A percentile compares a stretch with the other conserved stretches of the same genome.
Evolutionary conservation across 2,113 vertebrate species (phyloP).

Genomic region (Thunnus maccoyii): DNA sequence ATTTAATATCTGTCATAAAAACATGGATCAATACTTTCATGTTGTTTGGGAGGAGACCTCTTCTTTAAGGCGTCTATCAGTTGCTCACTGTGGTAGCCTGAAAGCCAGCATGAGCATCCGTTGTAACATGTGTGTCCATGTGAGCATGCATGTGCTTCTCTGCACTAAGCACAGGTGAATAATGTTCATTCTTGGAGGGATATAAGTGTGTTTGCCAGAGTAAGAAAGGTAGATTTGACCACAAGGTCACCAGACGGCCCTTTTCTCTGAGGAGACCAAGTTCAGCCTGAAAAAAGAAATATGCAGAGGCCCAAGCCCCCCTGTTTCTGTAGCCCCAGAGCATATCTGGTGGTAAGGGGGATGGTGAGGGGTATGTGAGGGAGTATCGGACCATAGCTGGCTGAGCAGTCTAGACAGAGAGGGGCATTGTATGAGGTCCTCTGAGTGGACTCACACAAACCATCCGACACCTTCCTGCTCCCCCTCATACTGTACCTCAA

Average conservation of each 20-base stretch:
- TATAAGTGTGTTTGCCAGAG: slow-evolving; percentile 14
- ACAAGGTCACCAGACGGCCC: slow-evolving; percentile 62
- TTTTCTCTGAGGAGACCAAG: slow-evolving; percentile 39
- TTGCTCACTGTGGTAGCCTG: background rate
- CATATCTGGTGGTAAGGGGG: slow-evolving; percentile 69
- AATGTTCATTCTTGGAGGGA: slow-evolving; percentile 32
- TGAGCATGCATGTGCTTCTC: slow-evolving; percentile 22
- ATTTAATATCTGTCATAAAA: too few species aligned
- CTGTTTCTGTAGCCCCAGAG: slow-evolving; percentile 54
- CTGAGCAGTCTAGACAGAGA: slow-evolving; percentile 74
- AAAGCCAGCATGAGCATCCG: background rate
- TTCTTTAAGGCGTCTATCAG: background rate
- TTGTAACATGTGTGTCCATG: background rate
- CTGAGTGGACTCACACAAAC: slow-evolving; percentile 51
- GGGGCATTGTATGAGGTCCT: slow-evolving; percentile 70
- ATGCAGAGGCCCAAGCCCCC: slow-evolving; percentile 43
- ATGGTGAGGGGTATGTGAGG: slow-evolving; percentile 61
- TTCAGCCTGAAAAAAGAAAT: slow-evolving; percentile 57
- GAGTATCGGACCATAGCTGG: slow-evolving; percentile 62
- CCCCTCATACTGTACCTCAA: slow-evolving; percentile 50
- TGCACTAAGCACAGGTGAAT: slow-evolving; percentile 38
- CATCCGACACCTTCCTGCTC: slow-evolving; percentile 50
- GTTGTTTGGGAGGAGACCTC: background rate
- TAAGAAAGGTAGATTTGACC: slow-evolving; percentile 56
- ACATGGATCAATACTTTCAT: too few species aligned